Evolutionary conservation across 2,888 invertebrate genomes (phyloP).

Genomic region (Lomographa bimaculata): DNA sequence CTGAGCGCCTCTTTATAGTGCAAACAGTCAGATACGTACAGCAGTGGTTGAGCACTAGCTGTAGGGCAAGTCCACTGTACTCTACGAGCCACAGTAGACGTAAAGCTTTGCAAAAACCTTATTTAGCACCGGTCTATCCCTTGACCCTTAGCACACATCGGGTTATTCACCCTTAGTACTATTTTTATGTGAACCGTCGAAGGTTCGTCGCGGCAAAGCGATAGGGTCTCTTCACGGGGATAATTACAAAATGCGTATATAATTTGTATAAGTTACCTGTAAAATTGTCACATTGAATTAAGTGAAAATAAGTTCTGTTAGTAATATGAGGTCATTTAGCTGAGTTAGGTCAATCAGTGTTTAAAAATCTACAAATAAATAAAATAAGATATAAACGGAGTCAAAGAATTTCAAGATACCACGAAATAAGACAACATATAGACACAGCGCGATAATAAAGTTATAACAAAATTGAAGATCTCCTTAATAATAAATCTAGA

Average conservation of each 20-base stretch:
- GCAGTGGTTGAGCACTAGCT: constrained; percentile 72
- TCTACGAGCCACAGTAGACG: constrained; percentile 54
- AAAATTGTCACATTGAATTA: constrained; percentile 46
- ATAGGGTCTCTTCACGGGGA: constrained; percentile 69
- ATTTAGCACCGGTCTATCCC: constrained; percentile 63
- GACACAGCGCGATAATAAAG: no score
- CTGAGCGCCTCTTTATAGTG: constrained; percentile 46
- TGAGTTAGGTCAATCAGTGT: constrained; percentile 29
- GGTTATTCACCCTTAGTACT: constrained; percentile 69
- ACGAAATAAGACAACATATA: no score
- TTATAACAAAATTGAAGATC: no score
- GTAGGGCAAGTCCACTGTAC: constrained; percentile 60
- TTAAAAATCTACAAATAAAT: no score
- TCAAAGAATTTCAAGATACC: no score
- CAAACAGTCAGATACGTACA: constrained; percentile 68
- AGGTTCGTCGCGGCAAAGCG: constrained; percentile 58
- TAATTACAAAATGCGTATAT: constrained; percentile 22
- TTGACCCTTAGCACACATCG: constrained; percentile 73
- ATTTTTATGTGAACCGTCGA: constrained; percentile 65
- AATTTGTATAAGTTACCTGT: constrained; percentile 58
- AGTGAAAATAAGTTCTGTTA: constrained; percentile 1
- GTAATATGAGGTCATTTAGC: not conserved
- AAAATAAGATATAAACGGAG: no score
- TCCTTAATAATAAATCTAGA: no score
- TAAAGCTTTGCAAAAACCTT: constrained; percentile 40